Conservation (phyloP, 1,140 invertebrate genomes). For the Pomacea maculata region DNA sequence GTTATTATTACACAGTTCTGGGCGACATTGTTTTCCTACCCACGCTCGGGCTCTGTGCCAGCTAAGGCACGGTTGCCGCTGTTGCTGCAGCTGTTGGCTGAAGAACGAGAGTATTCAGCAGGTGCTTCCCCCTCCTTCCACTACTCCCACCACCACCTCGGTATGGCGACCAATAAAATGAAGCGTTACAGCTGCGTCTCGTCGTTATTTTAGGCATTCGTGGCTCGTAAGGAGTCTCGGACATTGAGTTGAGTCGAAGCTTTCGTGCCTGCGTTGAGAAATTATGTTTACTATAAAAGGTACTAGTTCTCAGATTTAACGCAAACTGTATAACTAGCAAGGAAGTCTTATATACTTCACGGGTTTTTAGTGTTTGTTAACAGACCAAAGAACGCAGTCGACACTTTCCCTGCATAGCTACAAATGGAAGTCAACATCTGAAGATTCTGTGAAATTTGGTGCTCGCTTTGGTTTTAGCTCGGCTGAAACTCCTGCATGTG, state of each 20-base stretch:
- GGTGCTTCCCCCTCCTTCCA: too few species aligned
- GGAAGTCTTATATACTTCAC: not conserved
- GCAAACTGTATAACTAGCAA: not conserved
- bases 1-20: too few species aligned
- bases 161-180: conserved; percentile 15
- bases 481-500: not conserved
- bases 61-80: too few species aligned
- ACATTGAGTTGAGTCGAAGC: not conserved
- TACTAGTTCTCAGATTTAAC: not conserved
- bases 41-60: too few species aligned
- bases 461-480: conserved; percentile 1
- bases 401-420: conserved; percentile 7
- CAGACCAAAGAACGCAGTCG: conserved; percentile 1
- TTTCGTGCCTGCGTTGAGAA: not conserved
- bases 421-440: conserved; percentile 32
- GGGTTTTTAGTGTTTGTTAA: not conserved
- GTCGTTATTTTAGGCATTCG: conserved; percentile 20
- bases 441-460: conserved; percentile 18
- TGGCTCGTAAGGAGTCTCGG: conserved; percentile 9
- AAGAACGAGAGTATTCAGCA: too few species aligned
- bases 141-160: too few species aligned
- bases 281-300: not conserved
- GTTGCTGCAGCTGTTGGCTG: too few species aligned
- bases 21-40: too few species aligned
- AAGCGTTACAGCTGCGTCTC: conserved; percentile 19